Evolutionary conservation across 2,113 vertebrate species (phyloP).

Genomic region (Entelurus aequoreus): DNA sequence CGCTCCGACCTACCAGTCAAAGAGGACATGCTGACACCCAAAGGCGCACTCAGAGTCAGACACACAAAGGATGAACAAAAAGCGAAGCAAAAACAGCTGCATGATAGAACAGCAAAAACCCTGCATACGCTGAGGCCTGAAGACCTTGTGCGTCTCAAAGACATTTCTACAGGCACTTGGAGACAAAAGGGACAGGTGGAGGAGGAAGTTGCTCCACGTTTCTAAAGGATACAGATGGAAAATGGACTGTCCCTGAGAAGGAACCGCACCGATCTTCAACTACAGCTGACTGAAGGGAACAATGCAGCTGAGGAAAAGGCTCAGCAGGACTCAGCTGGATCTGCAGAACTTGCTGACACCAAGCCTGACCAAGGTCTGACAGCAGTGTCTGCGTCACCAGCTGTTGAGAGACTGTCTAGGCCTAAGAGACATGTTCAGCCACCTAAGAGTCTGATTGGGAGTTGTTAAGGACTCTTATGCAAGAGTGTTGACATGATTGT

Average conservation of each 20-base stretch:
- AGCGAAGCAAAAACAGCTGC: too few species aligned
- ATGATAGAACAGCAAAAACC: too few species aligned
- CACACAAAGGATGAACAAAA: too few species aligned
- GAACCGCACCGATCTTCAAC: neutral
- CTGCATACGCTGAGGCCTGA: neutral
- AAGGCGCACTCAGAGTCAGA: too few species aligned
- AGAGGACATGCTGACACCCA: neutral
- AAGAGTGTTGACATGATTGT: too few species aligned
- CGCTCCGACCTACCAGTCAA: too few species aligned
- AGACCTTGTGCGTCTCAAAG: neutral
- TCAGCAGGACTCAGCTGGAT: neutral
- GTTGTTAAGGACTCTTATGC: neutral
- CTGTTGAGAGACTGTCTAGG: neutral
- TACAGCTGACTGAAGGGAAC: neutral
- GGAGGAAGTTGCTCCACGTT: constrained; percentile 1
- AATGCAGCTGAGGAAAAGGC: neutral
- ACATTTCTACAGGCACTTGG: neutral
- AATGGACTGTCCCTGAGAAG: neutral
- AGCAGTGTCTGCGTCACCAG: neutral
- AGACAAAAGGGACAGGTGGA: neutral
- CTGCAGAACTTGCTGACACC: neutral
- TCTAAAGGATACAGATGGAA: neutral
- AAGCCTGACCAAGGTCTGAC: neutral
- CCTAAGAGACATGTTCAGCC: too few species aligned
- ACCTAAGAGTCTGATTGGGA: neutral